Conservation (phyloP, 2,113 vertebrate genomes). For the Nesoenas mayeri region DNA sequence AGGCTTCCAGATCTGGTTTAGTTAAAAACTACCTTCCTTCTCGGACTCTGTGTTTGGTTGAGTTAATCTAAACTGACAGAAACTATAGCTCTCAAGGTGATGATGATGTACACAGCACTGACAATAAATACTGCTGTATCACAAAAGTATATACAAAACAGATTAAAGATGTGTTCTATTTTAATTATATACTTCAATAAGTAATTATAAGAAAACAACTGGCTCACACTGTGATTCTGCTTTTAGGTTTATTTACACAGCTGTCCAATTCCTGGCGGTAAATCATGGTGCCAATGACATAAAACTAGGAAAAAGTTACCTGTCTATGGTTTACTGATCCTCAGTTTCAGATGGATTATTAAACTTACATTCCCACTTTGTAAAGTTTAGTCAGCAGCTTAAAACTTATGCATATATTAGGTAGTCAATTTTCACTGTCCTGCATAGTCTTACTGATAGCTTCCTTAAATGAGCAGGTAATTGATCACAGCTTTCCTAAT, state of each 20-base stretch:
- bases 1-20: not conserved
- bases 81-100: not conserved
- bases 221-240: not conserved
- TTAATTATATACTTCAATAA: not conserved
- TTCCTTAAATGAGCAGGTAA: not conserved
- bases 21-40: not conserved
- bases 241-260: not conserved
- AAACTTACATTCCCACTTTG: not conserved
- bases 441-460: not conserved
- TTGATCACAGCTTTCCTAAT: not conserved
- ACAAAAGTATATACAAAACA: not conserved
- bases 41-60: not conserved
- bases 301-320: not conserved
- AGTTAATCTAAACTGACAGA: not conserved
- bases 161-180: not conserved
- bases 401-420: not conserved
- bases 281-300: not conserved
- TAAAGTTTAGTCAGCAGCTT: not conserved
- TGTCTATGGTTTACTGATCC: not conserved
- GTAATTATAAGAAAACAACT: not conserved
- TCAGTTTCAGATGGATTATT: not conserved
- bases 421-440: not conserved
- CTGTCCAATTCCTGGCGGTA: not conserved
- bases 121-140: not conserved
- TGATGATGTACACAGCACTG: not conserved